phyloP scores from a whole-genome alignment of 2,113 vertebrate genomes.

The Lucifuga dentata region DNA sequence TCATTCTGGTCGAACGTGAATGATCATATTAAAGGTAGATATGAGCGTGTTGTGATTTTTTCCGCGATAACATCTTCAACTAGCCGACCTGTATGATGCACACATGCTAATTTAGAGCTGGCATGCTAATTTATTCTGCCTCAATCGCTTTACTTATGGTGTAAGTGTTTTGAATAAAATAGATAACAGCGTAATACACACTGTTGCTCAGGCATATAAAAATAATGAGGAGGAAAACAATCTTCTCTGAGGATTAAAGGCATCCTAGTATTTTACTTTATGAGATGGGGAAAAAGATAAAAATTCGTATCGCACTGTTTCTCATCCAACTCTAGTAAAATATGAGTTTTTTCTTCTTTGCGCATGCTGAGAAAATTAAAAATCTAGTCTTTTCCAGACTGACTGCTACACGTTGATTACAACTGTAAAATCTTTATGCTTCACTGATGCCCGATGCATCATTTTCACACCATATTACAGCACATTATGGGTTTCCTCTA shows the following conservation, averaged over 20 bases:
- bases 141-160: background rate
- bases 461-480: slow-evolving; percentile 29
- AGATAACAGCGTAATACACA: background rate
- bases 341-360: slow-evolving; percentile 13
- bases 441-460: slow-evolving; percentile 38
- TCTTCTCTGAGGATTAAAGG: background rate
- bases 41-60: no score
- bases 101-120: slow-evolving; percentile 8
- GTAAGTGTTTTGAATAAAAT: background rate
- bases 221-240: background rate
- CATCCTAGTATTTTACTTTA: no score
- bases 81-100: background rate
- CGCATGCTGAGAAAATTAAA: slow-evolving; percentile 41
- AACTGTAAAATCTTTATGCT: slow-evolving; percentile 55
- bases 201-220: slow-evolving; percentile 10
- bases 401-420: slow-evolving; percentile 60
- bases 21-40: slow-evolving; percentile 29
- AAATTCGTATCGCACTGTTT: background rate
- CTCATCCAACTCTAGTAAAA: background rate
- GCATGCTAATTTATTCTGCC: background rate
- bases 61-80: no score
- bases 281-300: background rate
- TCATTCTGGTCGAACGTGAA: slow-evolving; percentile 24
- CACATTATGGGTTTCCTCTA: slow-evolving; percentile 23
- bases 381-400: slow-evolving; percentile 43